Evolutionary conservation across 2,113 vertebrate species (phyloP).

Genomic region (Neolamprologus sp.): DNA sequence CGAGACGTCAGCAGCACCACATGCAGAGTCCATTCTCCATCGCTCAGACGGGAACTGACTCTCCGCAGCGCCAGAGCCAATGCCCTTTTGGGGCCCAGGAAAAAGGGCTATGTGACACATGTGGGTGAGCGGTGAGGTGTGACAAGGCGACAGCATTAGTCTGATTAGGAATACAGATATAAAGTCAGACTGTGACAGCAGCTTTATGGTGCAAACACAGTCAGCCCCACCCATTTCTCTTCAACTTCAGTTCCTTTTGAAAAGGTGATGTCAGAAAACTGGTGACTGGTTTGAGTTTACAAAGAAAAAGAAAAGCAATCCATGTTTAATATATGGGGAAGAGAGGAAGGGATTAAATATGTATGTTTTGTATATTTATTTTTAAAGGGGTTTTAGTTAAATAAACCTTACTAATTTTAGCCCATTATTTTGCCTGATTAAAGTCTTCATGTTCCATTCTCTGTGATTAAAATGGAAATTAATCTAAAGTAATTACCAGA

Average conservation of each 20-base stretch:
- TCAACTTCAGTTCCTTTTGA: background rate
- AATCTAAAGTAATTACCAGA: background rate
- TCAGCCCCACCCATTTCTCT: background rate
- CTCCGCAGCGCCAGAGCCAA: background rate
- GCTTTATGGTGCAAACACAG: background rate
- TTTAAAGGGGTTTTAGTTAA: background rate
- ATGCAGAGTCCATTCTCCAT: constrained; percentile 23
- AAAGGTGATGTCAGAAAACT: background rate
- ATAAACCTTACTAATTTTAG: background rate
- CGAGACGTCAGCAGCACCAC: background rate
- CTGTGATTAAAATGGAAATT: background rate
- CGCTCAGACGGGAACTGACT: background rate
- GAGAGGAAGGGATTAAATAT: background rate
- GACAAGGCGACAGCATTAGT: background rate
- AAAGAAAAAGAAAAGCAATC: background rate
- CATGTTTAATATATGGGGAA: background rate
- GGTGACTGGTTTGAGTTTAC: background rate
- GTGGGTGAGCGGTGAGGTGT: background rate
- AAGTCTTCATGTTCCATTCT: background rate
- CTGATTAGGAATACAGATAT: background rate
- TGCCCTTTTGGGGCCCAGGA: background rate
- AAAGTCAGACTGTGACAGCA: background rate
- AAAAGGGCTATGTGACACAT: background rate
- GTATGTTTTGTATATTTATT: background rate
- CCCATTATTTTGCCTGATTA: background rate